Evolutionary conservation across 2,888 invertebrate genomes (phyloP).

Genomic region (Eremobia ochroleuca): DNA sequence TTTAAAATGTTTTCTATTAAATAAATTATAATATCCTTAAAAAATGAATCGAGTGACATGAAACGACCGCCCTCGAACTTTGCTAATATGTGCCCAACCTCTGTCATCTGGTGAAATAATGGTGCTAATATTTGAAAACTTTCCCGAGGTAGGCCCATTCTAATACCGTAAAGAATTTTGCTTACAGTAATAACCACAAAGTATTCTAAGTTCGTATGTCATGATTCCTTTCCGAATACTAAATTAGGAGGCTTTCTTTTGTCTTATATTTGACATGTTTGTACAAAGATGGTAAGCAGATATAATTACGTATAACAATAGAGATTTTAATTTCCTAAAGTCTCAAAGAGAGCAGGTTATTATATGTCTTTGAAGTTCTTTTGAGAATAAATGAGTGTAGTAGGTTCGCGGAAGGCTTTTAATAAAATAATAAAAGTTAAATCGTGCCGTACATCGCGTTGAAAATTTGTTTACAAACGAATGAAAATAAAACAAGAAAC

Average conservation of each 20-base stretch:
- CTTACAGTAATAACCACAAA: conserved; percentile 82
- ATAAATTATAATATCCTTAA: conserved; percentile 72
- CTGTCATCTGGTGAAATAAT: conserved; percentile 90
- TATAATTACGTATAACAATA: conserved; percentile 44
- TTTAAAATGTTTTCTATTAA: conserved; percentile 51
- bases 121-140: conserved; percentile 91
- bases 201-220: conserved; percentile 80
- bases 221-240: conserved; percentile 70
- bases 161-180: conserved; percentile 86
- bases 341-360: conserved; percentile 52
- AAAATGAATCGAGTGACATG: conserved; percentile 84
- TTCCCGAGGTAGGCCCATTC: conserved; percentile 83
- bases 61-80: conserved; percentile 84
- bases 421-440: conserved; percentile 38
- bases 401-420: conserved; percentile 32
- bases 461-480: conserved; percentile 47
- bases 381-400: conserved; percentile 44
- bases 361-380: conserved; percentile 56
- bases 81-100: conserved; percentile 91
- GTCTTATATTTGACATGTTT: conserved; percentile 40
- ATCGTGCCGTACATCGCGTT: conserved; percentile 20
- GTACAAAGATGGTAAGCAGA: conserved; percentile 29
- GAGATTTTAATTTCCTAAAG: conserved; percentile 50
- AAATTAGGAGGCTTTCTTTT: conserved; percentile 57
- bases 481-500: conserved; percentile 53